Percentiles rank a stretch among this genome's conserved stretches.
Conservation (phyloP, 2,113 vertebrate species). For the Mystacornis crossleyi region DNA sequence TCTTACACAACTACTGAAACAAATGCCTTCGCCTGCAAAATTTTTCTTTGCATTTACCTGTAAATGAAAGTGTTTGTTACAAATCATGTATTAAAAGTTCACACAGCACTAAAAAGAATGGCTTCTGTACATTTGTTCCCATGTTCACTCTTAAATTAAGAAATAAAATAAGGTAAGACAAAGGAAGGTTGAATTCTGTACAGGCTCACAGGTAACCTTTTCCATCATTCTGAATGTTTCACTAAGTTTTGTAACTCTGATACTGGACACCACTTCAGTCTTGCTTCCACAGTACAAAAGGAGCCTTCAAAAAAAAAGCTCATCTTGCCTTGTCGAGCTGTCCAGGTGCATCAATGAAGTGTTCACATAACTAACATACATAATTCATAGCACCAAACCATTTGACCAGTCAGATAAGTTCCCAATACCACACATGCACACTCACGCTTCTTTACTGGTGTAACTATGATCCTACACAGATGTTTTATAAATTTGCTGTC, state of each 20-base stretch:
- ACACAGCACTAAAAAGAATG: constrained; percentile 65
- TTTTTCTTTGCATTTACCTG: constrained; percentile 71
- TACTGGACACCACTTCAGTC: constrained; percentile 63
- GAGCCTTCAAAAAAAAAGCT: constrained; percentile 19
- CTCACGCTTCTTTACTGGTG: constrained; percentile 64
- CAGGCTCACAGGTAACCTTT: constrained; percentile 65
- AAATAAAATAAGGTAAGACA: constrained; percentile 71
- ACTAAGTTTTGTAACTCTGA: constrained; percentile 65
- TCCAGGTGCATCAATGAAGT: constrained; percentile 25
- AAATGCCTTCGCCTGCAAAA: constrained; percentile 56
- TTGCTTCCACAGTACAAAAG: constrained; percentile 58
- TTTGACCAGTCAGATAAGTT: constrained; percentile 67
- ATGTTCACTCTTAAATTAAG: constrained; percentile 68
- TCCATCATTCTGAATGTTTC: constrained; percentile 34
- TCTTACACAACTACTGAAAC: constrained; percentile 74
- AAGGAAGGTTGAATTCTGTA: constrained; percentile 73
- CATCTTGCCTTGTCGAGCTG: constrained; percentile 47
- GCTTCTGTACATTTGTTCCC: constrained; percentile 79
- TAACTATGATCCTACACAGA: constrained; percentile 75
- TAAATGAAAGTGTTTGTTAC: constrained; percentile 75
- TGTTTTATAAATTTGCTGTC: constrained; percentile 79
- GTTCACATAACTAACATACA: neutral
- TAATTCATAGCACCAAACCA: constrained; percentile 66
- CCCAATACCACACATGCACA: constrained; percentile 59
- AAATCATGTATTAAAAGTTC: constrained; percentile 78